Conservation (phyloP, 2,113 vertebrate species). For the Salvator merianae region DNA sequence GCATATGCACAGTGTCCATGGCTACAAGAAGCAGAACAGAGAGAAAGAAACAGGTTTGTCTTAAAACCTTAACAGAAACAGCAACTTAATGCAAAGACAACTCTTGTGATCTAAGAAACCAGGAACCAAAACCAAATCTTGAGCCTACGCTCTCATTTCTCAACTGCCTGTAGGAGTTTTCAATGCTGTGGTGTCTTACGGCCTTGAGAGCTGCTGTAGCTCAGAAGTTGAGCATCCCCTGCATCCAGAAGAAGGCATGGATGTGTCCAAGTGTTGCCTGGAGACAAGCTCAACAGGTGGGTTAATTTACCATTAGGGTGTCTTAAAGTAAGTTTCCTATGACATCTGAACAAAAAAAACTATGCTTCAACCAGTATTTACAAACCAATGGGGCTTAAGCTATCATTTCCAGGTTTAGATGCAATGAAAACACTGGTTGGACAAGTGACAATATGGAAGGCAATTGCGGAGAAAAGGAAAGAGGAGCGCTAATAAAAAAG, state of each 20-base stretch:
- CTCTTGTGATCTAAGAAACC: neutral
- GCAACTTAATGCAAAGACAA: neutral
- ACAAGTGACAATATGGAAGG: neutral
- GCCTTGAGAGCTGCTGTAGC: too few relatives aligned
- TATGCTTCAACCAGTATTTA: neutral
- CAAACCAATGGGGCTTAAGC: neutral
- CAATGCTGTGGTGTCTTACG: neutral
- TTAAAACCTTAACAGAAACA: neutral
- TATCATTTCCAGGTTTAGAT: neutral
- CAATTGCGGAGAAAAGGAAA: neutral
- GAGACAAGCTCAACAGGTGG: too few relatives aligned
- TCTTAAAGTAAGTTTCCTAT: neutral
- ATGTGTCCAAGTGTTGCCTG: too few relatives aligned
- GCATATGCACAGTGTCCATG: conserved; percentile 88
- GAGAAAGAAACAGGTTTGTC: neutral
- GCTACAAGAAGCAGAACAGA: conserved; percentile 43
- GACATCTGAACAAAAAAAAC: neutral
- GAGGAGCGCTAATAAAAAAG: neutral
- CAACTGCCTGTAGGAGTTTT: neutral
- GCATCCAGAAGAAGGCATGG: too few relatives aligned
- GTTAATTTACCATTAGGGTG: neutral
- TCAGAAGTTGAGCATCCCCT: too few relatives aligned
- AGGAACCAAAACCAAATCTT: too few relatives aligned
- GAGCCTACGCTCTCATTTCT: neutral
- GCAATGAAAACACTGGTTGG: neutral